Evolutionary conservation across 2,113 vertebrate genomes (phyloP).

Genomic region (Elephantulus edwardii): DNA sequence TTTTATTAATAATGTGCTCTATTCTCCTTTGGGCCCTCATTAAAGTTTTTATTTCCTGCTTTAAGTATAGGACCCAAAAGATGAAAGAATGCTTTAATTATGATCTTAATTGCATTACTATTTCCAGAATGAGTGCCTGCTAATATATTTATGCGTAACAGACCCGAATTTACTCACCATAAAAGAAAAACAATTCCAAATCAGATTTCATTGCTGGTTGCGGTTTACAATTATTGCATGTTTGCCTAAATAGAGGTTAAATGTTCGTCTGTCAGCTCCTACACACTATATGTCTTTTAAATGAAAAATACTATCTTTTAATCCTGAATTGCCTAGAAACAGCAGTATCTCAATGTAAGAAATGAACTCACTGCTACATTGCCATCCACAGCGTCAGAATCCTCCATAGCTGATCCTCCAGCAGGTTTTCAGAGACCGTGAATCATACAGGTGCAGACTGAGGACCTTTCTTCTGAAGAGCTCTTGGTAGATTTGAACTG

Average conservation of each 20-base stretch:
- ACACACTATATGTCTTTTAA: neutral
- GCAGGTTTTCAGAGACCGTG: too few relatives aligned
- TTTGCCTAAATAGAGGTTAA: neutral
- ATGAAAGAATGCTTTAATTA: constrained; percentile 69
- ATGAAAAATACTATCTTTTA: neutral
- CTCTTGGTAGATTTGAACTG: too few relatives aligned
- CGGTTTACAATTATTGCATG: constrained; percentile 2
- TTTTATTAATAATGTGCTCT: constrained; percentile 29
- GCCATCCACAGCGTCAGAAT: too few relatives aligned
- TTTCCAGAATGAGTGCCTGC: constrained; percentile 13
- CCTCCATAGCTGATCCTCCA: too few relatives aligned
- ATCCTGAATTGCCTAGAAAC: neutral
- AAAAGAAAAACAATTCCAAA: neutral
- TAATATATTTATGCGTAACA: neutral
- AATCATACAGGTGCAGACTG: too few relatives aligned
- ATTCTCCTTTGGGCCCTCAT: neutral
- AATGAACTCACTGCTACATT: too few relatives aligned
- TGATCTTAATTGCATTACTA: constrained; percentile 49
- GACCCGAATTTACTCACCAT: neutral
- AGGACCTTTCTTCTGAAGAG: too few relatives aligned
- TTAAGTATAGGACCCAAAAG: constrained; percentile 35
- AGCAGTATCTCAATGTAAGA: neutral
- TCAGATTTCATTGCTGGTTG: neutral
- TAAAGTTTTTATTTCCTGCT: constrained; percentile 49
- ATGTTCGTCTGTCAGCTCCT: neutral